Evolutionary conservation across 2,797 vertebrate species (phyloP).

Genomic region (Lepus townsendii): DNA sequence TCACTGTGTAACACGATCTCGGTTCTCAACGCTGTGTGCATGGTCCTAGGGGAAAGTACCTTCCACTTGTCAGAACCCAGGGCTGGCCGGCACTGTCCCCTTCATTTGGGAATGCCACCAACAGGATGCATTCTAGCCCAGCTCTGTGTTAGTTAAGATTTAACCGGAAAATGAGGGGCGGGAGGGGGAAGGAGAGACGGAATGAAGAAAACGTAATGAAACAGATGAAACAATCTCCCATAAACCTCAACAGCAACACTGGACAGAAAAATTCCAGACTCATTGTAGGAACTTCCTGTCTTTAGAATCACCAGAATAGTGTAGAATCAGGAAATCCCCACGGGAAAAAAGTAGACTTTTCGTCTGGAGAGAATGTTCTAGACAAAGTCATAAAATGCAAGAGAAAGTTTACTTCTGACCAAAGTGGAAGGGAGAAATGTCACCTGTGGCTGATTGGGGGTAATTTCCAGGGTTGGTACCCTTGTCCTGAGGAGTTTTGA

Average conservation of each 20-base stretch:
- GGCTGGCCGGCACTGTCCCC: background rate
- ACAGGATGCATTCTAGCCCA: background rate
- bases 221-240: background rate
- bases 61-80: background rate
- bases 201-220: background rate
- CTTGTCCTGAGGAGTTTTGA: background rate
- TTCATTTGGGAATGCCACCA: background rate
- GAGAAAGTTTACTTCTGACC: slow-evolving; percentile 3
- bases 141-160: background rate
- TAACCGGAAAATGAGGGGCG: background rate
- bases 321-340: background rate
- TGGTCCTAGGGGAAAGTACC: background rate
- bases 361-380: background rate
- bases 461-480: background rate
- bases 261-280: background rate
- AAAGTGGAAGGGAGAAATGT: background rate
- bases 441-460: background rate
- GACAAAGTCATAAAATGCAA: background rate
- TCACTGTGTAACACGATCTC: accelerated
- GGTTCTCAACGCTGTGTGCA: background rate
- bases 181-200: background rate
- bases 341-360: background rate
- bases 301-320: background rate
- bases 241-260: background rate
- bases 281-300: background rate